Evolutionary conservation across 2,888 invertebrate genomes (phyloP).

Genomic region (Harmothoe impar): DNA sequence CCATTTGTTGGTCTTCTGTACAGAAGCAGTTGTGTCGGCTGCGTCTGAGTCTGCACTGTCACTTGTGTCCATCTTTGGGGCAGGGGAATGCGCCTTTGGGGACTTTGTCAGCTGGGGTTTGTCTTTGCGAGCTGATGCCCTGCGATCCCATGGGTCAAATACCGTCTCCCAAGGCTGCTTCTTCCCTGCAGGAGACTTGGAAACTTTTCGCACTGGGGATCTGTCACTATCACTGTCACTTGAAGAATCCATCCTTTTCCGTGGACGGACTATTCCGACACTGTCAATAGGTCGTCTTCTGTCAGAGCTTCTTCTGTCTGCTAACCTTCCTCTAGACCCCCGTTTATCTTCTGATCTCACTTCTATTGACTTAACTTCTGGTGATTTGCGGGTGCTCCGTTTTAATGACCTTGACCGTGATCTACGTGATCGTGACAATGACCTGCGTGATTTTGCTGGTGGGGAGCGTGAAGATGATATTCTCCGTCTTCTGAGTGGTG

Average conservation of each 20-base stretch:
- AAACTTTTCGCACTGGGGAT: slow-evolving; percentile 33
- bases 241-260: slow-evolving; percentile 48
- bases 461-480: slow-evolving; percentile 15
- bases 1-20: background rate
- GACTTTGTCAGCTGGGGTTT: slow-evolving; percentile 8
- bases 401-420: slow-evolving; percentile 27
- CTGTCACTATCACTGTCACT: slow-evolving; percentile 51
- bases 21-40: background rate
- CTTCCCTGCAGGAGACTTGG: slow-evolving; percentile 6
- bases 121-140: slow-evolving; percentile 46
- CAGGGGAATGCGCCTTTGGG: slow-evolving; percentile 40
- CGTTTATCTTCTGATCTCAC: background rate
- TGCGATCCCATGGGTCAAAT: slow-evolving; percentile 53
- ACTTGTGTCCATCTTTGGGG: slow-evolving; percentile 25
- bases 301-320: background rate
- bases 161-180: slow-evolving; percentile 47
- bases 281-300: background rate
- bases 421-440: background rate
- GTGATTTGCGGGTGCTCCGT: background rate
- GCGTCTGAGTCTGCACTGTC: slow-evolving; percentile 31
- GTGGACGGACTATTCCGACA: background rate
- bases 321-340: background rate
- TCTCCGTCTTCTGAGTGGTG: background rate
- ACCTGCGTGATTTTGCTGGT: background rate
- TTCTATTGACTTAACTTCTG: background rate